Conservation (phyloP, 2,113 vertebrate species). For the Meles meles region DNA sequence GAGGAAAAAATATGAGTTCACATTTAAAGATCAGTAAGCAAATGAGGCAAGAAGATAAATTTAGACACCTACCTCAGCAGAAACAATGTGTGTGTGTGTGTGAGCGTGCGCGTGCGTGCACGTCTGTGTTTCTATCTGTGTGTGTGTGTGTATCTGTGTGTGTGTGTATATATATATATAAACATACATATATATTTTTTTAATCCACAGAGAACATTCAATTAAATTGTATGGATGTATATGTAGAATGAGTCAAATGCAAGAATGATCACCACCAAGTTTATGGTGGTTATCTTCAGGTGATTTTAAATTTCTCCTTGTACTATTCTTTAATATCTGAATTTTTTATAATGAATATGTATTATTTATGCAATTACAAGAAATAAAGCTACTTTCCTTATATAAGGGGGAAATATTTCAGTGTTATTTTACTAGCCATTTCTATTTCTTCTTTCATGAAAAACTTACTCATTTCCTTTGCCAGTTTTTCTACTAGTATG, state of each 20-base stretch:
- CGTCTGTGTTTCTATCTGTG: not conserved
- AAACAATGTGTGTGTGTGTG: not conserved
- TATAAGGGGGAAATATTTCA: not conserved
- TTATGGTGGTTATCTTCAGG: not conserved
- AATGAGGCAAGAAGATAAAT: not conserved
- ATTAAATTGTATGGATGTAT: not conserved
- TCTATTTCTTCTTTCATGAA: not conserved
- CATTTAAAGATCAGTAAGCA: not conserved
- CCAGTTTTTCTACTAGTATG: not conserved
- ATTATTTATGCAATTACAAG: not conserved
- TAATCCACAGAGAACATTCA: not conserved
- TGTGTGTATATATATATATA: accelerated
- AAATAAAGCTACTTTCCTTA: not conserved
- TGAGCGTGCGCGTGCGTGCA: accelerated
- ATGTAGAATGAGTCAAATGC: not conserved
- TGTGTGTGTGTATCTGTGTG: not conserved
- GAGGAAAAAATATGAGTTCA: not conserved
- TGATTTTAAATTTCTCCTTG: not conserved
- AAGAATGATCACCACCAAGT: not conserved
- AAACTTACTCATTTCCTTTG: not conserved
- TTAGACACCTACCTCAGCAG: not conserved
- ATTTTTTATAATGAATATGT: not conserved
- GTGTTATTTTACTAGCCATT: not conserved
- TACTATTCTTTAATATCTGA: not conserved
- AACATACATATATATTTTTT: not conserved